These are phyloP conservation scores for Acipenser transmontanus DNA, from an alignment of 2,797 vertebrate genomes.

Conservation along the genomic window DNA sequence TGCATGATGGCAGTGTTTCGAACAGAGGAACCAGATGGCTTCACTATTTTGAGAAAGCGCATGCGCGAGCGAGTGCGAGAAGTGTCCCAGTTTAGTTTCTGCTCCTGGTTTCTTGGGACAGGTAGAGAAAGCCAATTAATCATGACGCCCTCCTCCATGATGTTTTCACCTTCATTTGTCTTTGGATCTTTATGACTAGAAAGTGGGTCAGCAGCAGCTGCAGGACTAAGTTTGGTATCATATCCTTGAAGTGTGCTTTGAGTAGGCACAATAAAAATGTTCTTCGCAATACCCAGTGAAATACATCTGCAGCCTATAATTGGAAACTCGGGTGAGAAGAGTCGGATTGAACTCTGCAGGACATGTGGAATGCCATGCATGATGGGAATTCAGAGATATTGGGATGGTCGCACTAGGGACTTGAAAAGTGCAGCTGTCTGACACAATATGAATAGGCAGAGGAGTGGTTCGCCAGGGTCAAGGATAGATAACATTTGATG, in stretches of 20 bases:
- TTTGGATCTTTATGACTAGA: conserved; percentile 29
- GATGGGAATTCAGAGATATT: neutral
- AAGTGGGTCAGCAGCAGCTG: conserved; percentile 9
- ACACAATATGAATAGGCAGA: conserved; percentile 3
- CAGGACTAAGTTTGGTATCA: conserved; percentile 5
- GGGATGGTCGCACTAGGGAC: neutral
- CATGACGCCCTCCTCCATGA: conserved; percentile 19
- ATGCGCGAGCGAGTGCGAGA: neutral
- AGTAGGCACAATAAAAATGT: conserved; percentile 1
- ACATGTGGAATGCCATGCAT: neutral
- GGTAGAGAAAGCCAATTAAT: conserved; percentile 24
- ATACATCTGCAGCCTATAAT: neutral
- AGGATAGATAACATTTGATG: neutral
- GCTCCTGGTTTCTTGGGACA: conserved; percentile 13
- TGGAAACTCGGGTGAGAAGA: conserved; percentile 7
- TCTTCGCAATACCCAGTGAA: conserved; percentile 4
- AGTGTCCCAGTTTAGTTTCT: conserved; percentile 6
- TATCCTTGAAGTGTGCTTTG: conserved; percentile 13
- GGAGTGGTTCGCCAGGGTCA: neutral
- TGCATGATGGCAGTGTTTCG: neutral
- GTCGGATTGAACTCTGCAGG: neutral
- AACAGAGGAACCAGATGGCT: neutral
- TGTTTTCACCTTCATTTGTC: conserved; percentile 47
- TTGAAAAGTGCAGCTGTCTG: neutral
- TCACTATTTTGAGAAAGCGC: neutral